Base-by-base conservation (phyloP, 1,140 invertebrate species). In the Drosophila nasuta region DNA sequence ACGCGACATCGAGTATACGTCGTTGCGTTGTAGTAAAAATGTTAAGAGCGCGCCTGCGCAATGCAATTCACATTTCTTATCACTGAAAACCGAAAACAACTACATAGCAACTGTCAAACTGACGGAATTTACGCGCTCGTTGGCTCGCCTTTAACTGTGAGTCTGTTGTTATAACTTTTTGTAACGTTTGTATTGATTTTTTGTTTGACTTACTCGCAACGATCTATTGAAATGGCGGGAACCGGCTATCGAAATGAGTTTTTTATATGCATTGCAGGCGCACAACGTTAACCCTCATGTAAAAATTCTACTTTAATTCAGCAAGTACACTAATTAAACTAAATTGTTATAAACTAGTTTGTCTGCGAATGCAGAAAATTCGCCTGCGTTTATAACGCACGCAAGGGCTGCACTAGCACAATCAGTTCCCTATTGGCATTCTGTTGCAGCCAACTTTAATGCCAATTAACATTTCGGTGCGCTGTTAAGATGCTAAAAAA, bases 141-240 rank as follows among this genome's bases (percentile, higher is more conserved):
- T 59, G 57, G 62, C 30, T 33, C 59, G 20, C 46, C 6, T 49
- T 5, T 48, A 45, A 48, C 35, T 11, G n/a, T 13, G 13, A 54
- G 51, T 45, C 45, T 65, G 56, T 59, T 77, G 45, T 70, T 56
- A 38, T 38, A 13, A 62, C 20, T 25, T 25, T 48, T 74, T 65
- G 25, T 59, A 54, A 49, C 56, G 59, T 43, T 43, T 43, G 5
- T 87, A 86, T 86, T 70, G 79, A 86, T 87, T 85, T 85, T 62
- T 85, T 11, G 25, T 25, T 25, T 4, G 10, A 33, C 58, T 71
- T 17, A 46, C 75, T 52, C 41, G 17, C 20, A 46, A 30, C 45
- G 41, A 45, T 52, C 51, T 48, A 33, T 56, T 33, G 15, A 38
- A 54, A 54, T 41, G 46, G 51, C 43, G 41, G 46, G n/a, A 20